Evolutionary conservation across 2,797 vertebrate species (phyloP).

Genomic region (Rhincodon typus): DNA sequence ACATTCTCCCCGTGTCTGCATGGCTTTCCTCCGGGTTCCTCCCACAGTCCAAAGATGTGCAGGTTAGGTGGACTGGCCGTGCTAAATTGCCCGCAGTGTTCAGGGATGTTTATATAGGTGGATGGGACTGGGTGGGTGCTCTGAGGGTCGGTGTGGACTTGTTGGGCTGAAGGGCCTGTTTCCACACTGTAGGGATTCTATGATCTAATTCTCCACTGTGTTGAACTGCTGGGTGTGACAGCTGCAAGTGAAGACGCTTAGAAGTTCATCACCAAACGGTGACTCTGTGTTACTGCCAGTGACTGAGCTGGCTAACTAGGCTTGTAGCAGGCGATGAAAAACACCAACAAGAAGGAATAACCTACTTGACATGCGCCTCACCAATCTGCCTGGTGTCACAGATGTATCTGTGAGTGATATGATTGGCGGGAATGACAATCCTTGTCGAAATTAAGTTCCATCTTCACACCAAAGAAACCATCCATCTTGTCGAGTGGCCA

Average conservation of each 20-base stretch:
- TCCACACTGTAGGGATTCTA: too few relatives aligned
- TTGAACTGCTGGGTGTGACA: not conserved
- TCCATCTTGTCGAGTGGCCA: not conserved
- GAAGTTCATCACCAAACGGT: not conserved
- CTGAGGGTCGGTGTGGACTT: too few relatives aligned
- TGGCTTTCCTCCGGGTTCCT: too few relatives aligned
- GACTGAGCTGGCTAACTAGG: not conserved
- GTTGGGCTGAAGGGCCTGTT: too few relatives aligned
- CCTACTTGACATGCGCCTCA: not conserved
- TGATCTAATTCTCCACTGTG: not conserved
- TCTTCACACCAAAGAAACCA: too few relatives aligned
- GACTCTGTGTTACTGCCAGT: too few relatives aligned
- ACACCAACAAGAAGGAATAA: not conserved
- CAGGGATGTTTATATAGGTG: too few relatives aligned
- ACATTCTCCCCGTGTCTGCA: too few relatives aligned
- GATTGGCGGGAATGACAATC: not conserved
- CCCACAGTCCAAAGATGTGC: too few relatives aligned
- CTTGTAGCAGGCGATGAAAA: not conserved
- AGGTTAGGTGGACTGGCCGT: too few relatives aligned
- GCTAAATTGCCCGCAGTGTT: too few relatives aligned
- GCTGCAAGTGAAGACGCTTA: not conserved
- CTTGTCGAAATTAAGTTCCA: not conserved
- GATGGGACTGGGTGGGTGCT: too few relatives aligned
- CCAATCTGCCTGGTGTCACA: not conserved
- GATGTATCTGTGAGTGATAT: not conserved